Evolutionary conservation across 2,888 invertebrate species (phyloP).

Genomic region (Leucozona laternaria): DNA sequence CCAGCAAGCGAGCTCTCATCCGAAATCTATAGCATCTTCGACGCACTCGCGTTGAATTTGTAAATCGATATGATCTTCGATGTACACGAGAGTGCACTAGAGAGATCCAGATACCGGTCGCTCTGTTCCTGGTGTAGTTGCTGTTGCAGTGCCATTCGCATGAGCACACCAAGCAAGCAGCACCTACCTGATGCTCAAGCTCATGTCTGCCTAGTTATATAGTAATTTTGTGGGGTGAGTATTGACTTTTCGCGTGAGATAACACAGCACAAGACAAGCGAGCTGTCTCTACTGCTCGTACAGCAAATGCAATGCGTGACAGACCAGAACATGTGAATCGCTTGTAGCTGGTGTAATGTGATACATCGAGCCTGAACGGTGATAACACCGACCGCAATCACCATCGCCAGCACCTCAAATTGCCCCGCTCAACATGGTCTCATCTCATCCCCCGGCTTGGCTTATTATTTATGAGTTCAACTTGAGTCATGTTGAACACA

Average conservation of each 20-base stretch:
- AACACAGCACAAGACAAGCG: slow-evolving; percentile 55
- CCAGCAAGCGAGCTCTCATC: slow-evolving; percentile 46
- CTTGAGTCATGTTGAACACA: slow-evolving; percentile 68
- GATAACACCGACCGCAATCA: slow-evolving; percentile 56
- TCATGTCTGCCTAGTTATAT: slow-evolving; percentile 14
- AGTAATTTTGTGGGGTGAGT: slow-evolving; percentile 48
- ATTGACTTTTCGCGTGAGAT: slow-evolving; percentile 76
- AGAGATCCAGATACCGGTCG: slow-evolving; percentile 46
- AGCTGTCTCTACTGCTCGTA: slow-evolving; percentile 57
- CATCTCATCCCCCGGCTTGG: slow-evolving; percentile 17
- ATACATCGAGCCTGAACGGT: slow-evolving; percentile 63
- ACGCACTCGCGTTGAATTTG: slow-evolving; percentile 73
- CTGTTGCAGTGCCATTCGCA: slow-evolving; percentile 48
- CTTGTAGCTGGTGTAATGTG: slow-evolving; percentile 74
- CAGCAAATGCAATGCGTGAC: slow-evolving; percentile 74
- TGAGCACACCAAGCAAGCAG: slow-evolving; percentile 16
- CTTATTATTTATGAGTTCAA: slow-evolving; percentile 74
- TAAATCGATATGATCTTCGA: slow-evolving; percentile 72
- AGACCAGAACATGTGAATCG: slow-evolving; percentile 73
- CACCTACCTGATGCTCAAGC: slow-evolving; percentile 15
- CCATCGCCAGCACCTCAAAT: slow-evolving; percentile 46
- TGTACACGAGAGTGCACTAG: slow-evolving; percentile 74
- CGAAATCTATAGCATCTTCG: slow-evolving; percentile 61
- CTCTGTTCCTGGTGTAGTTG: slow-evolving; percentile 15
- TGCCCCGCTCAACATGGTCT: slow-evolving; percentile 53